Evolutionary conservation across 1,140 invertebrate genomes (phyloP).

Genomic region (Ceratosolen solmsi): DNA sequence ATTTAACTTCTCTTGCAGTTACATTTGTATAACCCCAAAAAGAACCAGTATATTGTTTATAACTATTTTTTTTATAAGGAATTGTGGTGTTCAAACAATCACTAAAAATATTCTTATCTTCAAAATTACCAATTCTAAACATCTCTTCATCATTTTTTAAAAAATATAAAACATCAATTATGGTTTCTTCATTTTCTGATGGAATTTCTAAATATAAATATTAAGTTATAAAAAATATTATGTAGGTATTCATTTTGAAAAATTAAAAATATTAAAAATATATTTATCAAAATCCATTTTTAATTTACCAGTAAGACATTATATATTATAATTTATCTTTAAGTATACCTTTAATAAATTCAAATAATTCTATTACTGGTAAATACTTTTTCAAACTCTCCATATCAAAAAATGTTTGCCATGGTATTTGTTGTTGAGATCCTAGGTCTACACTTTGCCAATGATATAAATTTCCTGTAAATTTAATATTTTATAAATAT

Average conservation of each 20-base stretch:
- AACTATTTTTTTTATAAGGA: conserved; percentile 72
- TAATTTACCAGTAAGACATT: too few species aligned
- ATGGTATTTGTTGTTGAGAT: conserved; percentile 77
- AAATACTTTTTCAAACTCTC: conserved; percentile 84
- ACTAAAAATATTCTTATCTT: conserved; percentile 84
- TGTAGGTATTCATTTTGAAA: not conserved
- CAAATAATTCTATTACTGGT: conserved; percentile 90
- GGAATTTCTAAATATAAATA: conserved; percentile 61
- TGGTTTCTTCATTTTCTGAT: conserved; percentile 66
- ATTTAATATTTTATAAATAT: conserved; percentile 17
- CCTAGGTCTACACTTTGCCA: conserved; percentile 81
- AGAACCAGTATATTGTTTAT: conserved; percentile 67
- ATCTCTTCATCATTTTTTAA: conserved; percentile 91
- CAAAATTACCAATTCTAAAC: conserved; percentile 86
- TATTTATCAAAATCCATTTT: too few species aligned
- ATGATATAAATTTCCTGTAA: conserved; percentile 81
- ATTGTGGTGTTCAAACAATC: conserved; percentile 72
- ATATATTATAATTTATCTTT: too few species aligned
- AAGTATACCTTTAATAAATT: conserved; percentile 83
- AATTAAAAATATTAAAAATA: not conserved
- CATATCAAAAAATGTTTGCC: conserved; percentile 92
- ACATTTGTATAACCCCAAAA: conserved; percentile 81
- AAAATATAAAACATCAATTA: conserved; percentile 85
- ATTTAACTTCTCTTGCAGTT: conserved; percentile 79
- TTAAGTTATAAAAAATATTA: not conserved